These are phyloP conservation scores for Meteorus cinctellus DNA, from an alignment of 2,888 invertebrate species.

Conservation along the genomic window DNA sequence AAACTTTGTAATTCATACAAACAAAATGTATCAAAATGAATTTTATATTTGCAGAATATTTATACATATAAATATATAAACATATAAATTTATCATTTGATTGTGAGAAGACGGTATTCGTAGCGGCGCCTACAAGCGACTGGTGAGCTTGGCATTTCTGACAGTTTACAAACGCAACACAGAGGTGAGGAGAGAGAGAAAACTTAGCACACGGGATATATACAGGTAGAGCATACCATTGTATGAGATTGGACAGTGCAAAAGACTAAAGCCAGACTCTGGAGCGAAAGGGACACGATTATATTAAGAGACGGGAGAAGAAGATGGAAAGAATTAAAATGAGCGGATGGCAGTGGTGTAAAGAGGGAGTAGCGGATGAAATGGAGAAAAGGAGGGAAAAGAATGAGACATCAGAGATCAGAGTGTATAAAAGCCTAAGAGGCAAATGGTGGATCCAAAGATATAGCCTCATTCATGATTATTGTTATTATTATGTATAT, in stretches of 20 bases:
- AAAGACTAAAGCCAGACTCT: not conserved
- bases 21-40: not conserved
- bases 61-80: not conserved
- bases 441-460: slow-evolving; percentile 19
- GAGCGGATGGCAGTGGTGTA: slow-evolving; percentile 42
- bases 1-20: too few relatives aligned
- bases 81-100: not conserved
- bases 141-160: slow-evolving; percentile 54
- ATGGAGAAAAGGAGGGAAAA: not conserved
- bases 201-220: slow-evolving; percentile 13
- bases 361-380: slow-evolving; percentile 49
- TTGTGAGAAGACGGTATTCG: slow-evolving; percentile 38
- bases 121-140: slow-evolving; percentile 52
- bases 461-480: not conserved
- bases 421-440: too few relatives aligned
- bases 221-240: slow-evolving; percentile 29
- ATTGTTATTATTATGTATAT: slow-evolving; percentile 7
- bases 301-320: not conserved
- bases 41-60: not conserved
- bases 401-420: slow-evolving; percentile 27
- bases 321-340: not conserved
- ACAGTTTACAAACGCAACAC: slow-evolving; percentile 41
- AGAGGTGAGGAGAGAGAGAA: not conserved
- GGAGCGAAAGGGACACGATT: not conserved
- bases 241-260: slow-evolving; percentile 46